Evolutionary conservation across 1,140 invertebrate genomes (phyloP).

Genomic region (Cataglyphis hispanica): DNA sequence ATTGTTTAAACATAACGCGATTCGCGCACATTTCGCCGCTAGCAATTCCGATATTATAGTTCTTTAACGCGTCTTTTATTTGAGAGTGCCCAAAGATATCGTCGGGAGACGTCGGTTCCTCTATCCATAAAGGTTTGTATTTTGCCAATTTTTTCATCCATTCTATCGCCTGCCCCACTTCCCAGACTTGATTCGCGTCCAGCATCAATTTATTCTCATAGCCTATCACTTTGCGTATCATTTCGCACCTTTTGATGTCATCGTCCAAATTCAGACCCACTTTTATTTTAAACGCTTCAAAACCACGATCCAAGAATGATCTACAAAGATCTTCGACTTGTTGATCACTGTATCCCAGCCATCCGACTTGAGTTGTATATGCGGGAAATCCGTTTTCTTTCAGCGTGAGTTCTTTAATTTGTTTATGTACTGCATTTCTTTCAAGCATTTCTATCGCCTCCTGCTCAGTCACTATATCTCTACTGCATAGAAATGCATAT

Average conservation of each 20-base stretch:
- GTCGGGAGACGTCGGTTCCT: slow-evolving; percentile 97
- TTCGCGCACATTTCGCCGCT: slow-evolving; percentile 97
- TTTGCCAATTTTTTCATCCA: slow-evolving; percentile 93
- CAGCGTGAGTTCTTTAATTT: slow-evolving; percentile 88
- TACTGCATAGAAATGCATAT: slow-evolving; percentile 86
- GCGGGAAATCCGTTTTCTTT: slow-evolving; percentile 90
- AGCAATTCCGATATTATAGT: slow-evolving; percentile 93
- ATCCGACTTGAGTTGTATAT: slow-evolving; percentile 93
- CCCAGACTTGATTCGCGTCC: slow-evolving; percentile 97
- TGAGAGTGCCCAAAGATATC: slow-evolving; percentile 94
- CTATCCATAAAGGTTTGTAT: slow-evolving; percentile 95
- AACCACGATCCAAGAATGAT: slow-evolving; percentile 92
- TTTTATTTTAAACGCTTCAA: slow-evolving; percentile 95
- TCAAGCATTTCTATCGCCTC: slow-evolving; percentile 93
- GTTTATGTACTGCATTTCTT: slow-evolving; percentile 87
- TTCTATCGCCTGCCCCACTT: slow-evolving; percentile 93
- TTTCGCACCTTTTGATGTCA: slow-evolving; percentile 90
- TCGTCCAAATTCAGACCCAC: slow-evolving; percentile 94
- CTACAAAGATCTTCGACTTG: slow-evolving; percentile 90
- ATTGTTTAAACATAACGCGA: slow-evolving; percentile 96
- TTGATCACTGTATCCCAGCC: slow-evolving; percentile 92
- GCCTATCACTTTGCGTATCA: slow-evolving; percentile 93
- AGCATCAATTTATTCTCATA: slow-evolving; percentile 92
- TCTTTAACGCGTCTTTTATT: slow-evolving; percentile 89
- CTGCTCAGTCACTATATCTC: slow-evolving; percentile 93